Percentiles rank a stretch among this genome's conserved stretches.
These are phyloP conservation scores for Limulus polyphemus DNA, from an alignment of 2,888 invertebrate genomes.

Conservation along the genomic window DNA sequence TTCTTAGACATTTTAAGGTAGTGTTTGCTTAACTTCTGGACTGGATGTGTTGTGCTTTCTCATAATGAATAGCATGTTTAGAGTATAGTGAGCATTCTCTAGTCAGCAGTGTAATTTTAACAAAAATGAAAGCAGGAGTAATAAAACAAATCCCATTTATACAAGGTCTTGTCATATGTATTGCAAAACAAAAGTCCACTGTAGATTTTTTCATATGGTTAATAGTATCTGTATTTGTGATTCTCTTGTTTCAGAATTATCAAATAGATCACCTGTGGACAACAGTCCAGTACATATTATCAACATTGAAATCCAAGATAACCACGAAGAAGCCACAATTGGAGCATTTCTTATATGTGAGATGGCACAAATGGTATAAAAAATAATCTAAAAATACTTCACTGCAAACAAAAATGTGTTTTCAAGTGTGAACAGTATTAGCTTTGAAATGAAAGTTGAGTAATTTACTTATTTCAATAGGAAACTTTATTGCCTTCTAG, in stretches of 20 bases:
- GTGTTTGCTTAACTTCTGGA: too few relatives aligned
- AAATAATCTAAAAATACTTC: background rate
- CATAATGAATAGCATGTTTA: too few relatives aligned
- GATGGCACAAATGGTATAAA: conserved; percentile 69
- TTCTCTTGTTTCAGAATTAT: conserved; percentile 42
- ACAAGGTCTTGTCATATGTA: background rate
- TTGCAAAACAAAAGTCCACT: too few relatives aligned
- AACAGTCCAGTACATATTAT: conserved; percentile 89
- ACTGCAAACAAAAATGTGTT: background rate
- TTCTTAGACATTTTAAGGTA: too few relatives aligned
- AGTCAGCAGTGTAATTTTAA: background rate
- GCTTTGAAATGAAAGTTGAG: too few relatives aligned
- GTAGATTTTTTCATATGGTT: background rate
- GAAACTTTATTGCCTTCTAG: too few relatives aligned
- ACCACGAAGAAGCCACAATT: conserved; percentile 97
- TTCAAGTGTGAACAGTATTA: background rate
- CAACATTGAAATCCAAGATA: conserved; percentile 97
- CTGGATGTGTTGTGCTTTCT: too few relatives aligned
- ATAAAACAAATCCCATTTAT: background rate
- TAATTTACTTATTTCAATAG: too few relatives aligned
- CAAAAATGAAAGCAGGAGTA: background rate
- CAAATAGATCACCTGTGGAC: conserved; percentile 59
- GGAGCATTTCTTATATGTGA: conserved; percentile 97
- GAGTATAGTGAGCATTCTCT: too few relatives aligned
- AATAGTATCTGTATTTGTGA: background rate